Evolutionary conservation across 2,797 vertebrate genomes (phyloP), one percentile per base, ranked within the genome.

Genomic region (Meriones psammophilus): DNA sequence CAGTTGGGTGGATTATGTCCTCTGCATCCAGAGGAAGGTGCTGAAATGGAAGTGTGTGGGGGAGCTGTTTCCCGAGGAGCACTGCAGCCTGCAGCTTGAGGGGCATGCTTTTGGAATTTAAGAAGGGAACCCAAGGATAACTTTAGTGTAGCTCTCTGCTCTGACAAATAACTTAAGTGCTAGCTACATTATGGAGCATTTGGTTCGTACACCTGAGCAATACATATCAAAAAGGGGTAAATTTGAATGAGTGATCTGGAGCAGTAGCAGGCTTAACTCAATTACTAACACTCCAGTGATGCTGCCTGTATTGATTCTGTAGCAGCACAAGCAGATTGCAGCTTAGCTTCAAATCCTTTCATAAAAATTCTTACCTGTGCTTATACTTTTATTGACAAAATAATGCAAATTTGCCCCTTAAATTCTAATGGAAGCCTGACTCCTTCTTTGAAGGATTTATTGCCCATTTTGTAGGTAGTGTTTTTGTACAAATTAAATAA

Each of bases 361-460:
- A 81, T 50, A 94, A 86, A 94, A 94, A 87, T 91, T 89, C 66
- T 79, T 56, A 86, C 54, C 54, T 76, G 36, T 24, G 80, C 86
- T 93, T 92, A 69, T 92, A 64, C 39, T 81, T 95, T 86, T 94
- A 95, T 94, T 94, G 88, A 96, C 73, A 95, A 95, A 95, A 91
- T 62, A 76, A 80, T 93, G 30, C 42, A 94, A 91, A 94, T 39
- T 73, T 88, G n/a, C 80, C 20, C 93, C 33, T 85, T 93, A 93
- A 94, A 92, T 96, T 89, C 24, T 93, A 88, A 74, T 36, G 76
- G 71, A 83, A 92, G 81, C 3, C 28, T 24, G 28, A 88, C 30
- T 94, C 24, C 71, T 66, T 78, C n/a, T 92, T 89, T 92, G 78
- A 92, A 84, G 58, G 78, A 89, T 95, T 97, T 91, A 73, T 71